Base-by-base conservation (phyloP, 2,888 invertebrate genomes). In the Apodemia mormo region DNA sequence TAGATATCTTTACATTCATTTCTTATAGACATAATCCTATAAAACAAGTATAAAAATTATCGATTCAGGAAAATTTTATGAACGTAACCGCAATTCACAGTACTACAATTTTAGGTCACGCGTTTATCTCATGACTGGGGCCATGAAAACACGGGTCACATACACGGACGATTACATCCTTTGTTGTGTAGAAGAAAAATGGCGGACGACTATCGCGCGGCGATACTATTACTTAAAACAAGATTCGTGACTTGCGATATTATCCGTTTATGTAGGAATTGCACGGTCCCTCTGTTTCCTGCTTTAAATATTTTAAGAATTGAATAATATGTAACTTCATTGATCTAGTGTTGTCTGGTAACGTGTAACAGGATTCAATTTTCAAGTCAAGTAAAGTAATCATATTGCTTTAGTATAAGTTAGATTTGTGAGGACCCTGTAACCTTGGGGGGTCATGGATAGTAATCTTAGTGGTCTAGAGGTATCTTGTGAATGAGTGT, bases 171-270 rank as follows among this genome's bases (percentile, higher is more conserved):
- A 88, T 87, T 88, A 84, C 83, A 84, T 85, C 88, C 88, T 87
- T 89, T 89, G 90, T 89, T 87, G 82, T 81, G 76, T 76, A 72
- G 81, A 88, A 88, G 89, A 90, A 89, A 89, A 90, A 90, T 89
- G 88, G 86, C 81, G 82, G 79, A 88, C 33, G 30, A 61, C 33
- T 61, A 61, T 61, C 61, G 79, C 76, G 73, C 74, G 74, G 76
- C 82, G 89, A 89, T 89, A 87, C 82, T 84, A 84, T 83, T 85
- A 85, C 85, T 84, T 80, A 82, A 58, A 84, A 85, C 86, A 82
- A 84, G 87, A 85, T 86, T 76, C 78, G 76, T 76, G 79, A 76
- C 76, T 71, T 68, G 73, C 72, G 86, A 85, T 85, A 83, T 45
- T 43, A 65, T 65, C 65, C 65, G 43, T 65, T 33, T 40, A 69